Percentiles rank a stretch among this genome's conserved stretches.
These are phyloP conservation scores for Lasioglossum villosulum DNA, from an alignment of 2,888 invertebrate species.

Conservation along the genomic window DNA sequence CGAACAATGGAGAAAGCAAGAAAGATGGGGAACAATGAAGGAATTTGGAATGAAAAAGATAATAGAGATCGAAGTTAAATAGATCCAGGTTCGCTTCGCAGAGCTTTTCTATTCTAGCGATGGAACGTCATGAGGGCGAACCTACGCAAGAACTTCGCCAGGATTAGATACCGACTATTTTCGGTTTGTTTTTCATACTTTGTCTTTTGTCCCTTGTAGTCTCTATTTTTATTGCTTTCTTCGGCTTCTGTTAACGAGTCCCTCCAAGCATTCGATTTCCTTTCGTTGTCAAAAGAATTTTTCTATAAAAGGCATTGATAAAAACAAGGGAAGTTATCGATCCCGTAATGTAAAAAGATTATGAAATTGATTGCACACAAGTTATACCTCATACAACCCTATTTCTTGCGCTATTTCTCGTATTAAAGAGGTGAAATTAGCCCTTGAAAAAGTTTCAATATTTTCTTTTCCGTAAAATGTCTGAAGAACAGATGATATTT, in stretches of 20 bases:
- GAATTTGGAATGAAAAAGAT: conserved; percentile 27
- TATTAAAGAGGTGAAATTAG: too few relatives aligned
- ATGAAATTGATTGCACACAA: too few relatives aligned
- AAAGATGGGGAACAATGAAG: conserved; percentile 9
- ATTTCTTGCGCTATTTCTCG: too few relatives aligned
- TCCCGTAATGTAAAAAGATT: too few relatives aligned
- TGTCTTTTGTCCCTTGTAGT: conserved; percentile 6
- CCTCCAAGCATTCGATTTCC: not conserved
- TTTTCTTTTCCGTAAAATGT: too few relatives aligned
- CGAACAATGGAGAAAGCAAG: not conserved
- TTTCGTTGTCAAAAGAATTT: not conserved
- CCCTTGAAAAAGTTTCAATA: too few relatives aligned
- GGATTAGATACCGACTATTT: conserved; percentile 64
- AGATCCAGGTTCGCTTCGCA: conserved; percentile 32
- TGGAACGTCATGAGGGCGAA: conserved; percentile 41
- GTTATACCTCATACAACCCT: too few relatives aligned
- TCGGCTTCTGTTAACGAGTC: not conserved
- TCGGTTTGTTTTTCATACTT: conserved; percentile 54
- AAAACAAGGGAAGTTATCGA: not conserved
- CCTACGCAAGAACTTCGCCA: conserved; percentile 54
- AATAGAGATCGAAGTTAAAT: conserved; percentile 39
- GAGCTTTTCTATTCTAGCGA: conserved; percentile 58
- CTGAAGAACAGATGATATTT: too few relatives aligned
- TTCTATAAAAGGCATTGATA: not conserved
- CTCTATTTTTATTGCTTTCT: not conserved